Conservation (phyloP, 2,113 vertebrate species). For the Bos indicus region DNA sequence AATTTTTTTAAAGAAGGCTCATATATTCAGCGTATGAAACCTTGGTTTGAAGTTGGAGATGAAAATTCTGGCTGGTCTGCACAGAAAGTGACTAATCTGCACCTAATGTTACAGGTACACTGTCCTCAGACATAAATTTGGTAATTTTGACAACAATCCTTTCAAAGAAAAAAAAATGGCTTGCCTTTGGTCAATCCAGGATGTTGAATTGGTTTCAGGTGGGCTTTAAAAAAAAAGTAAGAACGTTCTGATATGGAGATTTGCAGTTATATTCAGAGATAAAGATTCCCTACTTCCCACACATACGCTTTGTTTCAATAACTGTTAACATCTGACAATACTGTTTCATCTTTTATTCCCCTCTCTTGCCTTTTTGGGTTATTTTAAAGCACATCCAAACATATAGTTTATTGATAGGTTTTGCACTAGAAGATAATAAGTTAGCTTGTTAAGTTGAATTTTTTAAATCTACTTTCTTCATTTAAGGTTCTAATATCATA, state of each 20-base stretch:
- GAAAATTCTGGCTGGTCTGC: slow-evolving; percentile 98
- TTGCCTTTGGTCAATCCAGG: not conserved
- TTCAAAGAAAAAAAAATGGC: not conserved
- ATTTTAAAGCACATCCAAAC: slow-evolving; percentile 24
- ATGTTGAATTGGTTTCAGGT: not conserved
- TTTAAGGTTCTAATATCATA: not conserved
- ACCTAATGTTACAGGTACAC: slow-evolving; percentile 96
- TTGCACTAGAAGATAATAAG: not conserved
- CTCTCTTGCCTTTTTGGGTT: not conserved
- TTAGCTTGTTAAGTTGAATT: not conserved
- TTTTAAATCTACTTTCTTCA: not conserved
- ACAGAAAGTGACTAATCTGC: slow-evolving; percentile 98
- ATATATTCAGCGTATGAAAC: slow-evolving; percentile 98
- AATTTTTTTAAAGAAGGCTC: slow-evolving; percentile 99
- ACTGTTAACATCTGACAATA: not conserved
- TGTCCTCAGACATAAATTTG: not conserved
- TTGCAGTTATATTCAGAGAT: not conserved
- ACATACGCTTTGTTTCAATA: not conserved
- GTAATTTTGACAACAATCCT: rapidly evolving
- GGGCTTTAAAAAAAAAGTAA: not conserved
- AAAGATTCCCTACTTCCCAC: not conserved
- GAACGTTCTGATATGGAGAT: not conserved
- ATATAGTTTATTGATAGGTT: not conserved
- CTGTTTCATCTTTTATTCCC: not conserved
- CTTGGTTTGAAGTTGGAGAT: slow-evolving; percentile 98